Evolutionary conservation across 2,888 invertebrate species (phyloP).

Genomic region (Coremacera marginata): DNA sequence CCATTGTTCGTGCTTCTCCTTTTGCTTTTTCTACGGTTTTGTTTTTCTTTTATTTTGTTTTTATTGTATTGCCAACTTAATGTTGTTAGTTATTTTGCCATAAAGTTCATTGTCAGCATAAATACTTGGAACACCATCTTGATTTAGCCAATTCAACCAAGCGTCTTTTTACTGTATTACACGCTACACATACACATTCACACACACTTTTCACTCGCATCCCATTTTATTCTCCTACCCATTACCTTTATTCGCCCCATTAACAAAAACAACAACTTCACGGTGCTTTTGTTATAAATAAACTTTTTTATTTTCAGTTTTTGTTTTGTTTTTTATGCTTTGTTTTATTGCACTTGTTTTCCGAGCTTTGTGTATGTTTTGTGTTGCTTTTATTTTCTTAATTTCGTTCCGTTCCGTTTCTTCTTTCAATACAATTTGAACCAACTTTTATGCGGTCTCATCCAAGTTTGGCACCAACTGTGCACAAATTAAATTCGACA

Average conservation of each 20-base stretch:
- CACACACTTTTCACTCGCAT: no score
- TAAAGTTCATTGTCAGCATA: slow-evolving; percentile 4
- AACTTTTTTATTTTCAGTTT: slow-evolving; percentile 1
- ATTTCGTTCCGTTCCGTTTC: slow-evolving; percentile 1
- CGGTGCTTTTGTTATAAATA: not conserved
- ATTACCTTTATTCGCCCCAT: no score
- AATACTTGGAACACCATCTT: not conserved
- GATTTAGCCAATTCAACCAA: not conserved
- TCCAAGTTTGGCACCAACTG: slow-evolving; percentile 1
- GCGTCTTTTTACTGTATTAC: not conserved
- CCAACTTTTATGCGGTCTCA: not conserved
- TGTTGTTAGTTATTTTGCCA: not conserved
- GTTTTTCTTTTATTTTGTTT: not conserved
- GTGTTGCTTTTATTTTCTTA: slow-evolving; percentile 32
- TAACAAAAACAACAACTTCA: no score
- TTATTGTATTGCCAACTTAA: not conserved
- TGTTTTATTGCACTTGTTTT: slow-evolving; percentile 32
- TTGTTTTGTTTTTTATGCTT: slow-evolving; percentile 4
- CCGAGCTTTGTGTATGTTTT: slow-evolving; percentile 5
- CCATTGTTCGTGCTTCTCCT: not conserved
- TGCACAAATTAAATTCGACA: slow-evolving; percentile 12
- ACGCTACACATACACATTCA: not conserved
- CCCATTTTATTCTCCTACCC: no score
- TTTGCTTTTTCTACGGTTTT: not conserved
- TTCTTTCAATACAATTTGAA: not conserved